A percentile compares a stretch with the other conserved stretches of the same genome.
These are phyloP conservation scores for Eueremaeus valkanovi DNA, from an alignment of 2,888 invertebrate species.

Conservation along the genomic window DNA sequence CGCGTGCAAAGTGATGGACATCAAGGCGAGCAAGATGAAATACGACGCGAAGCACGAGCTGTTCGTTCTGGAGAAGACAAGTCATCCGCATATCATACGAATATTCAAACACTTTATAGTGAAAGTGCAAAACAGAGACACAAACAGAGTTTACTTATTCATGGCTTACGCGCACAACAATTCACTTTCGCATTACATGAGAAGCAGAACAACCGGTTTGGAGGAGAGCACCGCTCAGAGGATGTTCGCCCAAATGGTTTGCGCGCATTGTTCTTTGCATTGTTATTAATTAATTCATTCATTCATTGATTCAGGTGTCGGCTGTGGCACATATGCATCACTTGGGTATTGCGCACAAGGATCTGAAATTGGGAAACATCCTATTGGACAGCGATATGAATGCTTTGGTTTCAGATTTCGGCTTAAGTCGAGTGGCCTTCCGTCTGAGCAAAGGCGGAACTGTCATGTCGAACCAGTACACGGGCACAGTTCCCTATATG, in stretches of 20 bases:
- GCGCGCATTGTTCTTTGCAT: too few relatives aligned
- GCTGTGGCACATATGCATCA: constrained; percentile 30
- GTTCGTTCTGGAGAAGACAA: constrained; percentile 32
- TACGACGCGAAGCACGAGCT: constrained; percentile 37
- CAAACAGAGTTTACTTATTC: constrained; percentile 10
- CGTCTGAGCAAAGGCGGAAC: neutral
- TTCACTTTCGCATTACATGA: neutral
- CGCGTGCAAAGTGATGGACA: constrained; percentile 33
- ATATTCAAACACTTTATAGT: constrained; percentile 34
- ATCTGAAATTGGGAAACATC: constrained; percentile 35
- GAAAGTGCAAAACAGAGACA: neutral
- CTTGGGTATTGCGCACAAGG: constrained; percentile 33
- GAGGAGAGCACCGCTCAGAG: neutral
- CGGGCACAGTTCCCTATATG: constrained; percentile 40
- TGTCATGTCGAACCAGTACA: neutral
- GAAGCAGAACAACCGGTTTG: neutral
- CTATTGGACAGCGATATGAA: constrained; percentile 20
- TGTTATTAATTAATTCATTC: too few relatives aligned
- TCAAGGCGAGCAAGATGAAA: neutral
- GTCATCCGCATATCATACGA: constrained; percentile 38
- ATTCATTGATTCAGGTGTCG: too few relatives aligned
- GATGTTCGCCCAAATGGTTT: constrained; percentile 35
- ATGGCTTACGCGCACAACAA: constrained; percentile 22
- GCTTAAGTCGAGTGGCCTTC: constrained; percentile 29
- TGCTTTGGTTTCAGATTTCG: constrained; percentile 39